Percentiles rank a stretch among this genome's conserved stretches.
Evolutionary conservation across 2,888 invertebrate genomes (phyloP).

Genomic region (Callyntrura sp.): DNA sequence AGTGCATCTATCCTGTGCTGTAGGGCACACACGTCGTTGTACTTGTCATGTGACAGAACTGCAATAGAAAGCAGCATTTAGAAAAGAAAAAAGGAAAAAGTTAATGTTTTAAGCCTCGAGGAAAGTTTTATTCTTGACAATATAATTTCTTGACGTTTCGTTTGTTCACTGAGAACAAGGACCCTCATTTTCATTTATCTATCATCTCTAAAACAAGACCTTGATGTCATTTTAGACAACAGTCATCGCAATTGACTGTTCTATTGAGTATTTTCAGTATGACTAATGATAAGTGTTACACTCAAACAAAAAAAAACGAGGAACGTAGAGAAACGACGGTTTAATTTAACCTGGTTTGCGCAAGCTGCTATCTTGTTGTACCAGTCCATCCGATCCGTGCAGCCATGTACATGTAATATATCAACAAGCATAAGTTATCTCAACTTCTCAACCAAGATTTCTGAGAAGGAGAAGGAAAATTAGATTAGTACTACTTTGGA

Average conservation of each 20-base stretch:
- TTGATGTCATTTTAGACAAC: constrained; percentile 49
- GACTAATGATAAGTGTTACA: not conserved
- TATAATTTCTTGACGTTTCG: not conserved
- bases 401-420: too few species aligned
- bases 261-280: not conserved
- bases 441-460: not conserved
- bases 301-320: not conserved
- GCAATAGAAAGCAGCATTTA: not conserved
- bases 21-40: too few species aligned
- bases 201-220: constrained; percentile 42
- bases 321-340: too few species aligned
- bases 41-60: not conserved
- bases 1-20: too few species aligned
- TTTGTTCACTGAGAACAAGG: not conserved
- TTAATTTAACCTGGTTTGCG: too few species aligned
- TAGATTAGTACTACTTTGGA: not conserved
- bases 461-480: not conserved
- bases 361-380: too few species aligned
- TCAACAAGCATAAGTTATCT: constrained; percentile 18
- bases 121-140: constrained; percentile 20
- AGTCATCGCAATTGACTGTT: not conserved
- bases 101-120: not conserved
- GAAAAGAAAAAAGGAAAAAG: not conserved
- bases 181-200: constrained; percentile 9
- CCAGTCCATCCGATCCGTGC: too few species aligned